A percentile compares a stretch with the other conserved stretches of the same genome.
Conservation (phyloP, 2,113 vertebrate genomes). For the Emydura subglobosa region DNA sequence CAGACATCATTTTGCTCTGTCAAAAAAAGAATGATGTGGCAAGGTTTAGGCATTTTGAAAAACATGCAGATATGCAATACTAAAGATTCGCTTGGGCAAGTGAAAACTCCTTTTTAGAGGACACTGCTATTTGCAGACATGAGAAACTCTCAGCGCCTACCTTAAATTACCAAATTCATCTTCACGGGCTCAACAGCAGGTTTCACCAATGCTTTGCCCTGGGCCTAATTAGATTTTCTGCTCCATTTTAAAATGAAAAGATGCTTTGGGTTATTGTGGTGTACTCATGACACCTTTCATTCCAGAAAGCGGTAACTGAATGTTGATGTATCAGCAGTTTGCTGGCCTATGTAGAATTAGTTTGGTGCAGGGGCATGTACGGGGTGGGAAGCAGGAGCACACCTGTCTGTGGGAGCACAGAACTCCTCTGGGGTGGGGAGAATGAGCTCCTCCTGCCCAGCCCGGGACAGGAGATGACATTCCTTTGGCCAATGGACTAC, state of each 20-base stretch:
- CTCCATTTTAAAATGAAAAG: neutral
- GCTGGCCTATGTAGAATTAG: neutral
- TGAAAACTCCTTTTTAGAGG: neutral
- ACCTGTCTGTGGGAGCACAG: too few relatives aligned
- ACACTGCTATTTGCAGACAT: neutral
- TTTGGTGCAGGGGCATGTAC: neutral
- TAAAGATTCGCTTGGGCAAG: neutral
- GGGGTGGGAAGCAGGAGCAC: too few relatives aligned
- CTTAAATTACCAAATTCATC: neutral
- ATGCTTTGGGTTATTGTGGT: neutral
- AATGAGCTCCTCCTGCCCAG: too few relatives aligned
- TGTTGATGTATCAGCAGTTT: neutral
- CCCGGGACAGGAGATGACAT: too few relatives aligned
- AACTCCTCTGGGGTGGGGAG: too few relatives aligned
- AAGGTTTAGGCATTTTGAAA: neutral
- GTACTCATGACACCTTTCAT: neutral
- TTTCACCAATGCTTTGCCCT: neutral
- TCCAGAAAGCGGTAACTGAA: neutral
- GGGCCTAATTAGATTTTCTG: neutral
- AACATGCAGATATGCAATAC: neutral
- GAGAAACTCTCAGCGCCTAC: neutral
- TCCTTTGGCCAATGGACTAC: too few relatives aligned
- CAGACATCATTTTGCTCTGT: neutral
- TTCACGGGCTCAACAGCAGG: neutral
- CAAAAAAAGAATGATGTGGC: neutral